Percentiles rank a stretch among this genome's conserved stretches.
phyloP scores from a whole-genome alignment of 64 coral and sea anemone genomes.

The Porites australiensis region DNA sequence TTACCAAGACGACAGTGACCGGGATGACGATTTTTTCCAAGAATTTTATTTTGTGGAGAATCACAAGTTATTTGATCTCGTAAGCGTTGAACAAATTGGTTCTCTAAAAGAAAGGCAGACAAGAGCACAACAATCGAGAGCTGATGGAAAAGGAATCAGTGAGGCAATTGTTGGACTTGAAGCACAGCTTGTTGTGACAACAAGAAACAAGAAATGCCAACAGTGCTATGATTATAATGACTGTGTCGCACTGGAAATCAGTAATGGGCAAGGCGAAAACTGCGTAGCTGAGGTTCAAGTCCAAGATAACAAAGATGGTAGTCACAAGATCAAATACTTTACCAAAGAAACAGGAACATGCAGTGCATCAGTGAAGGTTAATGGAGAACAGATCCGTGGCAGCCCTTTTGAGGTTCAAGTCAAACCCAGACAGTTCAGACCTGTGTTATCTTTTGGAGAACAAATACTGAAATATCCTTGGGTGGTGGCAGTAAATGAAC shows the following conservation, averaged over 20 bases:
- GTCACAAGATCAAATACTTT: no score
- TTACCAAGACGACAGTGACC: neutral
- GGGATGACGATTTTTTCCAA: neutral
- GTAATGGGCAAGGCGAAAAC: neutral
- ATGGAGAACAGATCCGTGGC: no score
- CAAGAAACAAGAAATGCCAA: neutral
- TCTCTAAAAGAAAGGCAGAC: neutral
- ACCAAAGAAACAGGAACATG: no score
- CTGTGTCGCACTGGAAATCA: neutral
- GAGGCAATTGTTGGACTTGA: slow-evolving; percentile 8
- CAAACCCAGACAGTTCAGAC: no score
- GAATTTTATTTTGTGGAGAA: neutral
- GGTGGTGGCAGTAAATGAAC: slow-evolving; percentile 31
- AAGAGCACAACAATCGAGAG: neutral
- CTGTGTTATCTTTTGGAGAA: no score
- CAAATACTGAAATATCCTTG: no score
- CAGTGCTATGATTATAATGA: neutral
- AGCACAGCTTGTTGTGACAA: neutral
- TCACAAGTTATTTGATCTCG: neutral
- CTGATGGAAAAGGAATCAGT: neutral
- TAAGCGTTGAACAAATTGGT: neutral
- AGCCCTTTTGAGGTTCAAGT: no score
- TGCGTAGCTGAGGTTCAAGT: no score
- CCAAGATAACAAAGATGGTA: no score
- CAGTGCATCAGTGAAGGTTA: no score